Evolutionary conservation across 2,797 vertebrate genomes (phyloP).

Genomic region (Oophaga sylvatica): DNA sequence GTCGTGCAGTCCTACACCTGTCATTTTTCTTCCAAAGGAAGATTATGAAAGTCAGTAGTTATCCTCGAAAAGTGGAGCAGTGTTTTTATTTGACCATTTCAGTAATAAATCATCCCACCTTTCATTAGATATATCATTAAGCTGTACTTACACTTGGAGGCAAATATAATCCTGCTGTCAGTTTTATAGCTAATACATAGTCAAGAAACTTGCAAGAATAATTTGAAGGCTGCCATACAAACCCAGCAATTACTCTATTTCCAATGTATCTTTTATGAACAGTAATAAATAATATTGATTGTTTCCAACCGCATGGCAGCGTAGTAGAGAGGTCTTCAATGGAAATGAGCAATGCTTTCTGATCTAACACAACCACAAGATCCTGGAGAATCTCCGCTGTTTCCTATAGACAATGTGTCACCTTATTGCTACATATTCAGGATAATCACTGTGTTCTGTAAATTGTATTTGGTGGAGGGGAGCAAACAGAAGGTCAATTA

Average conservation of each 20-base stretch:
- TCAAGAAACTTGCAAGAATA: neutral
- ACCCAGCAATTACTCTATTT: slow-evolving; percentile 4
- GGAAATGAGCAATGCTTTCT: neutral
- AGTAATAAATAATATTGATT: slow-evolving; percentile 13
- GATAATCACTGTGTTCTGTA: too few relatives aligned
- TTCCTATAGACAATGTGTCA: neutral
- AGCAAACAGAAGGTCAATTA: too few relatives aligned
- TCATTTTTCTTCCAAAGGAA: neutral
- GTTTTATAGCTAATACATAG: slow-evolving; percentile 2
- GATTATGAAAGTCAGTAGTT: neutral
- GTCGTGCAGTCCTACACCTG: neutral
- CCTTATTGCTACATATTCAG: too few relatives aligned
- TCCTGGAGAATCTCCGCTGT: neutral
- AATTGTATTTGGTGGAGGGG: too few relatives aligned
- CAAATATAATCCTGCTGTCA: neutral
- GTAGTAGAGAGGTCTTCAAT: slow-evolving; percentile 3
- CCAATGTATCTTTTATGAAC: slow-evolving; percentile 1
- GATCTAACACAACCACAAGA: neutral
- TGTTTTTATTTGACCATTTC: neutral
- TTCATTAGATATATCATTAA: neutral
- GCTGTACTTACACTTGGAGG: neutral
- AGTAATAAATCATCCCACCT: neutral
- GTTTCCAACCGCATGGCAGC: neutral
- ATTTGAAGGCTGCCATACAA: neutral
- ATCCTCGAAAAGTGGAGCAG: neutral